Conservation (phyloP, 2,888 invertebrate species). For the Diadegma fenestrale region DNA sequence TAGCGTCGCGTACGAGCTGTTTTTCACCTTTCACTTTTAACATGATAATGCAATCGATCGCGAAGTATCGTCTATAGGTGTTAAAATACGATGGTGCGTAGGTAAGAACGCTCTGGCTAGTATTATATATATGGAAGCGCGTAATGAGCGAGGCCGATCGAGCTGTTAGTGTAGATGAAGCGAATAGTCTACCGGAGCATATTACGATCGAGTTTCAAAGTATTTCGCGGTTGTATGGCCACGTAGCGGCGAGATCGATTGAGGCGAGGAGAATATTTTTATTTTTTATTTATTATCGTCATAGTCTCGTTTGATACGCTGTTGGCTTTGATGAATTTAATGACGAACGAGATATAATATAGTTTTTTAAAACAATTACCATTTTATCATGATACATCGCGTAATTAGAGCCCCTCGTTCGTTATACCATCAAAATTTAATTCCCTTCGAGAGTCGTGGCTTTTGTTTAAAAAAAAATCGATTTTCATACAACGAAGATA, state of each 20-base stretch:
- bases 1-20: conserved; percentile 17
- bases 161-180: conserved; percentile 47
- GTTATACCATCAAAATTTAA: not conserved
- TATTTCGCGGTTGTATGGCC: conserved; percentile 55
- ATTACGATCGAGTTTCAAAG: conserved; percentile 62
- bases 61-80: conserved; percentile 10
- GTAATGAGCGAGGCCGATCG: conserved; percentile 52
- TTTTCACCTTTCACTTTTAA: conserved; percentile 68
- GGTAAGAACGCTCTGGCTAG: conserved; percentile 28
- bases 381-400: too few relatives aligned
- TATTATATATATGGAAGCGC: conserved; percentile 23
- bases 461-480: not conserved
- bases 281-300: conserved; percentile 28
- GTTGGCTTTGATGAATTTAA: conserved; percentile 37
- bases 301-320: conserved; percentile 47
- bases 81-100: conserved; percentile 10
- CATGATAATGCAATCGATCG: conserved; percentile 61
- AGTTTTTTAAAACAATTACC: not conserved
- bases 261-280: conserved; percentile 20
- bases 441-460: not conserved
- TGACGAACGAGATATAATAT: not conserved
- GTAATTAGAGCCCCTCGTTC: not conserved
- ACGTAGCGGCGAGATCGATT: conserved; percentile 40
- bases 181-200: conserved; percentile 55
- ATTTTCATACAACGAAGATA: too few relatives aligned